phyloP scores from a whole-genome alignment of 1,140 invertebrate genomes.

The Zaprionus inermis region DNA sequence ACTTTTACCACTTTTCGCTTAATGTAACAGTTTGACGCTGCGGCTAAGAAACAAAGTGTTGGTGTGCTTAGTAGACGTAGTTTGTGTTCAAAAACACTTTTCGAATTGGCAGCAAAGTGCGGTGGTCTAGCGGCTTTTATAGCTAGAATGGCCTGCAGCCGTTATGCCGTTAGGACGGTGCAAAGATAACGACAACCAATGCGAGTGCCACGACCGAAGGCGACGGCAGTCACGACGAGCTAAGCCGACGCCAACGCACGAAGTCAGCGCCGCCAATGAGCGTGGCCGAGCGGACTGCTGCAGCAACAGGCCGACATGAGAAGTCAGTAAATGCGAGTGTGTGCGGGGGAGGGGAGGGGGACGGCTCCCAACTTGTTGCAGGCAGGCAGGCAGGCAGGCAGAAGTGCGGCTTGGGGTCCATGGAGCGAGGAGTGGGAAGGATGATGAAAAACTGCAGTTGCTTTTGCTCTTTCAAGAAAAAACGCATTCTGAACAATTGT shows the following conservation, averaged over 20 bases:
- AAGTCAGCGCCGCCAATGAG: slow-evolving; percentile 53
- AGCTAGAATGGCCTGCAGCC: slow-evolving; percentile 45
- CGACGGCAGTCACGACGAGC: slow-evolving; percentile 42
- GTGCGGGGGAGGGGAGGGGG: background rate
- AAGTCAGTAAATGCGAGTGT: background rate
- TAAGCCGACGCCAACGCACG: slow-evolving; percentile 63
- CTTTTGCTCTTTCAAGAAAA: slow-evolving; percentile 32
- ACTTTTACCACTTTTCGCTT: slow-evolving; percentile 22
- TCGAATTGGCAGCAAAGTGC: slow-evolving; percentile 71
- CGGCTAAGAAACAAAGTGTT: slow-evolving; percentile 14
- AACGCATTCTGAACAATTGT: slow-evolving; percentile 50
- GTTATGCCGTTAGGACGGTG: slow-evolving; percentile 23
- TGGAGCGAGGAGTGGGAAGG: background rate
- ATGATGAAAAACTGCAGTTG: background rate
- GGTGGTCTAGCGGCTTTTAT: slow-evolving; percentile 70
- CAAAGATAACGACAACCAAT: slow-evolving; percentile 69
- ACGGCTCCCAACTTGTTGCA: slow-evolving; percentile 25
- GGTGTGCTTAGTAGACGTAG: slow-evolving; percentile 32
- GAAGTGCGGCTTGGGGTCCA: background rate
- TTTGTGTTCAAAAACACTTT: slow-evolving; percentile 53
- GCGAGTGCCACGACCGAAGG: slow-evolving; percentile 47
- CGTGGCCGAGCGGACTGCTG: slow-evolving; percentile 17
- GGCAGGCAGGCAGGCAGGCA: slow-evolving; percentile 2
- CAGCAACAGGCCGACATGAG: slow-evolving; percentile 58
- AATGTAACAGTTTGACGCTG: slow-evolving; percentile 22